Evolutionary conservation across 92 coral and sea anemone species (phyloP).

Genomic region (Montipora capitata): DNA sequence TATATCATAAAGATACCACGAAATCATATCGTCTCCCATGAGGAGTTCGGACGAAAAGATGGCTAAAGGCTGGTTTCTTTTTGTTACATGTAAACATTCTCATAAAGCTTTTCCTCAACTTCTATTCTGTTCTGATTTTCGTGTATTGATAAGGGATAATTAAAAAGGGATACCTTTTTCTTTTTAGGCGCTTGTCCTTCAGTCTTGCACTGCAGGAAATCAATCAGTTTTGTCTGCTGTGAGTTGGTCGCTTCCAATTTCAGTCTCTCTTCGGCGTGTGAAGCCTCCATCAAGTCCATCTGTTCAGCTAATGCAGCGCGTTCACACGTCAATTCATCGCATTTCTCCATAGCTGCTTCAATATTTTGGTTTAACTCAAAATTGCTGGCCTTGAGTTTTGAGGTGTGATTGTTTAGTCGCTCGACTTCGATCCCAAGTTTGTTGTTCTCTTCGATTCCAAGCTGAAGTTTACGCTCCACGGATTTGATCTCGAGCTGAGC

Average conservation of each 20-base stretch:
- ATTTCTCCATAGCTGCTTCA: constrained; percentile 81
- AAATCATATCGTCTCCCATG: no score
- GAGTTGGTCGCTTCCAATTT: constrained; percentile 95
- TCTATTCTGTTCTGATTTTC: no score
- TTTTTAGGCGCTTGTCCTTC: constrained; percentile 90
- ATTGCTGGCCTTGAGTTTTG: constrained; percentile 87
- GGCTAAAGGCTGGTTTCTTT: no score
- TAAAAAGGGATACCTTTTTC: constrained; percentile 70
- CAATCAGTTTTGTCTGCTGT: constrained; percentile 97
- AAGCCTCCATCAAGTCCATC: constrained; percentile 92
- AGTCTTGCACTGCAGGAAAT: constrained; percentile 96
- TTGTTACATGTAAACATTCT: no score
- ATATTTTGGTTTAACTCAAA: constrained; percentile 94
- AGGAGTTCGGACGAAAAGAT: no score
- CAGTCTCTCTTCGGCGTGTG: constrained; percentile 98
- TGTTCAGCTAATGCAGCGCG: constrained; percentile 91
- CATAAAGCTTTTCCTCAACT: no score
- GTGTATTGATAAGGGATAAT: neutral
- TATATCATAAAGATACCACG: no score
- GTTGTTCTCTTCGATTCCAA: constrained; percentile 82
- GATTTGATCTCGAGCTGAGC: constrained; percentile 91
- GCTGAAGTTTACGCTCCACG: constrained; percentile 92
- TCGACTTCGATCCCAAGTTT: constrained; percentile 89
- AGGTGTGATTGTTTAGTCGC: constrained; percentile 68
- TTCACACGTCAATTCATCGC: constrained; percentile 82